Conservation (phyloP, 2,113 vertebrate genomes). For the Cisticola juncidis region DNA sequence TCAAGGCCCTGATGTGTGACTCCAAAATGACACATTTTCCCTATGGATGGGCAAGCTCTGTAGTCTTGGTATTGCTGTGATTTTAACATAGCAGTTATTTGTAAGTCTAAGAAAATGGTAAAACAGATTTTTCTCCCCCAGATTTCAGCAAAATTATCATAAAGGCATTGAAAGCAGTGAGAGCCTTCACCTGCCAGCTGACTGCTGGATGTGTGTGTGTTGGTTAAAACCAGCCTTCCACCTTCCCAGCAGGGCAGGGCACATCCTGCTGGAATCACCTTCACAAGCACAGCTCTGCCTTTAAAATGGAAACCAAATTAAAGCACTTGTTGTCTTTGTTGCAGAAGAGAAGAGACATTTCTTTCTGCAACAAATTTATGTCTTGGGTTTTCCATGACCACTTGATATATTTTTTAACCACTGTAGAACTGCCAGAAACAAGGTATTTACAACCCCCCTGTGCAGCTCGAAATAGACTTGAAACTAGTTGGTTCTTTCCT, state of each 20-base stretch:
- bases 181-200: neutral
- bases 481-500: constrained; percentile 24
- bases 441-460: constrained; percentile 18
- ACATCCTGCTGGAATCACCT: neutral
- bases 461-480: constrained; percentile 2
- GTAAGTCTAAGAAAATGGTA: neutral
- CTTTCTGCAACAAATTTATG: neutral
- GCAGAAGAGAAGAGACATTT: neutral
- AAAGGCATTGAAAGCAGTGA: neutral
- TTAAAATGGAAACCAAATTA: neutral
- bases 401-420: constrained; percentile 30
- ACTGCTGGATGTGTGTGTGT: neutral
- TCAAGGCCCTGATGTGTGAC: neutral
- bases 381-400: neutral
- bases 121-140: neutral
- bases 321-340: neutral
- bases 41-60: neutral
- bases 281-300: neutral
- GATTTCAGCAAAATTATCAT: neutral
- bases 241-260: neutral
- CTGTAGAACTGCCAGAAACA: constrained; percentile 1
- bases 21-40: neutral
- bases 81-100: neutral
- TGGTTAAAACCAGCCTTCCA: neutral
- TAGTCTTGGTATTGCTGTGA: neutral